Percentiles rank a stretch among this genome's conserved stretches.
Evolutionary conservation across 2,113 vertebrate species (phyloP).

Genomic region (Holacanthus passer): DNA sequence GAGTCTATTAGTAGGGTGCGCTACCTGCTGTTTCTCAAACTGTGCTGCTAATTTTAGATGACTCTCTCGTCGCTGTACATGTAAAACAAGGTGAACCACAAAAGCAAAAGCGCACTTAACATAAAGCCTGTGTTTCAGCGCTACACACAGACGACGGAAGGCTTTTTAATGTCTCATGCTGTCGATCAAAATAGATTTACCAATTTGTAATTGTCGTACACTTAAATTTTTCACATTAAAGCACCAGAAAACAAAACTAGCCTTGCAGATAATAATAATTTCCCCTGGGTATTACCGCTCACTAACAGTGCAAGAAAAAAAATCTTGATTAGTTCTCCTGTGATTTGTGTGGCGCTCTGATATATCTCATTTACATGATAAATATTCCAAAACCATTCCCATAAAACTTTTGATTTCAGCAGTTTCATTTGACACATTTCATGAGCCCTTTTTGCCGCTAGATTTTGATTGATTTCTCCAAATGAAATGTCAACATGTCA

Average conservation of each 20-base stretch:
- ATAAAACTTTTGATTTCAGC: slow-evolving; percentile 52
- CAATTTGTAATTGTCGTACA: slow-evolving; percentile 36
- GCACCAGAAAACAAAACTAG: slow-evolving; percentile 55
- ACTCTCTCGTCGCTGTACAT: slow-evolving; percentile 52
- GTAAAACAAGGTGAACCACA: slow-evolving; percentile 78
- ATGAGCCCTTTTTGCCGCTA: slow-evolving; percentile 33
- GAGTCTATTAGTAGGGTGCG: slow-evolving; percentile 72
- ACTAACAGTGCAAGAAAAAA: slow-evolving; percentile 38
- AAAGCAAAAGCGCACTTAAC: slow-evolving; percentile 55
- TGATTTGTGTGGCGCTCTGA: slow-evolving; percentile 52
- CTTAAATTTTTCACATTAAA: slow-evolving; percentile 43
- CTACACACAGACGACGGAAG: background rate
- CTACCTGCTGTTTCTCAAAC: slow-evolving; percentile 79
- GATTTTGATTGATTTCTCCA: slow-evolving; percentile 76
- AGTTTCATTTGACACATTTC: slow-evolving; percentile 54
- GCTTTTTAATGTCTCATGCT: slow-evolving; percentile 1
- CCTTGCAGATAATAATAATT: slow-evolving; percentile 65
- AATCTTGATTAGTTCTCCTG: slow-evolving; percentile 56
- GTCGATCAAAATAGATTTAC: slow-evolving; percentile 28
- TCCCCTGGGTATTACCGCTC: slow-evolving; percentile 48
- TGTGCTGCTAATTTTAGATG: slow-evolving; percentile 78
- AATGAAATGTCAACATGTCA: slow-evolving; percentile 81
- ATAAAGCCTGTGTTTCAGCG: slow-evolving; percentile 21
- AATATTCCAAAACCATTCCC: slow-evolving; percentile 59
- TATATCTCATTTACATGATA: slow-evolving; percentile 67